These are phyloP conservation scores for Stomatorhinus walkeri DNA, from an alignment of 2,797 vertebrate species.

Conservation along the genomic window DNA sequence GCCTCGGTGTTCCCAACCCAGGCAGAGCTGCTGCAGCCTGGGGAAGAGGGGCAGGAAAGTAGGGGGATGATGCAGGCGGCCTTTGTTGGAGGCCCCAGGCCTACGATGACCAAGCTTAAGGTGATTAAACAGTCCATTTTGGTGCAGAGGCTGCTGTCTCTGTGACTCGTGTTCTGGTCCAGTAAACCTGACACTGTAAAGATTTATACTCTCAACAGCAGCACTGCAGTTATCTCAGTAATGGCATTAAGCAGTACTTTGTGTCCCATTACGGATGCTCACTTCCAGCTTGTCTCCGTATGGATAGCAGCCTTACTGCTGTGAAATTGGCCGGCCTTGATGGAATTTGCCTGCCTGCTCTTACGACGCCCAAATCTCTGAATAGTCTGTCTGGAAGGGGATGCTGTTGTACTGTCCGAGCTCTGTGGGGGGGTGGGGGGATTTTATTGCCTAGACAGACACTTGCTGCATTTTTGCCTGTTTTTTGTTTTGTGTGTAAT, in stretches of 20 bases:
- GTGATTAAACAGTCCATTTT: constrained; percentile 55
- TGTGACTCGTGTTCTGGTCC: neutral
- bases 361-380: neutral
- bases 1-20: constrained; percentile 21
- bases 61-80: constrained; percentile 51
- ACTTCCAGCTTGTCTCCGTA: neutral
- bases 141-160: neutral
- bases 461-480: neutral
- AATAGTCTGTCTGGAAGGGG: neutral
- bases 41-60: constrained; percentile 39
- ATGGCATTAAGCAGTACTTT: neutral
- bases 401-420: neutral
- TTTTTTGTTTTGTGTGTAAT: neutral
- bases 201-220: neutral
- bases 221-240: neutral
- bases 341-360: neutral
- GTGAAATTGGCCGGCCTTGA: neutral
- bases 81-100: constrained; percentile 87
- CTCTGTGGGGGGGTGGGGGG: neutral
- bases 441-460: neutral
- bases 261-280: neutral
- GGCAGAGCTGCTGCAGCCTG: constrained; percentile 20
- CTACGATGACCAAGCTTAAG: constrained; percentile 89
- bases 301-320: neutral
- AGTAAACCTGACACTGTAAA: neutral